Evolutionary conservation across 1,140 invertebrate genomes (phyloP).

Genomic region (Pseudomyrmex flavicornis): DNA sequence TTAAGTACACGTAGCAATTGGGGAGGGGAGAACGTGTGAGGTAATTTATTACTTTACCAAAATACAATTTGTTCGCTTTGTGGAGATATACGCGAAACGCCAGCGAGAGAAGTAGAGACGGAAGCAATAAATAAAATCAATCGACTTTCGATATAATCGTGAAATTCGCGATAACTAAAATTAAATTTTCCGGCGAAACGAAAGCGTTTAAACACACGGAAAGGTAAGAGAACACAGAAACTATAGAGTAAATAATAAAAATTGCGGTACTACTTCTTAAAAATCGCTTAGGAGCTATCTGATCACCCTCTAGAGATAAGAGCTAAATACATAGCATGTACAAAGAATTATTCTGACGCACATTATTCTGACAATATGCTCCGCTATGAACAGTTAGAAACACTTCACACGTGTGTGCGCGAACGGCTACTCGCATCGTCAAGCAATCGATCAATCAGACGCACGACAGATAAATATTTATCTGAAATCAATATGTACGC

Average conservation of each 20-base stretch:
- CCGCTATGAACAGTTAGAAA: constrained; percentile 40
- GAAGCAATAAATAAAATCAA: constrained; percentile 36
- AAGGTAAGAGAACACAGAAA: not conserved
- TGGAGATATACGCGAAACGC: not conserved
- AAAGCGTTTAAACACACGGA: not conserved
- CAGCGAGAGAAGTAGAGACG: not conserved
- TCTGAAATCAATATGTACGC: constrained; percentile 35
- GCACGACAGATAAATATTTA: constrained; percentile 42
- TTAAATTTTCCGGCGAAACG: not conserved
- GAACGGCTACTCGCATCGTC: constrained; percentile 15
- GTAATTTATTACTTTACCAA: constrained; percentile 15
- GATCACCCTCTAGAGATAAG: not conserved
- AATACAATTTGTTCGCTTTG: constrained; percentile 1
- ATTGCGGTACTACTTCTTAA: not conserved
- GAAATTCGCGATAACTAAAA: constrained; percentile 1
- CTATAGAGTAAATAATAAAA: not conserved
- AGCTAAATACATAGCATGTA: constrained; percentile 23
- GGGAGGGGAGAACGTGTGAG: not conserved
- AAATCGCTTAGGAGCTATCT: constrained; percentile 16
- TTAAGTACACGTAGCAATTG: constrained; percentile 30
- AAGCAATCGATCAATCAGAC: constrained; percentile 33
- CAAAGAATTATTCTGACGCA: constrained; percentile 14
- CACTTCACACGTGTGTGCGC: constrained; percentile 5
- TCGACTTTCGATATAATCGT: not conserved
- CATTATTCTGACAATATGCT: not conserved